Evolutionary conservation across 2,113 vertebrate species (phyloP), one percentile per base, ranked within the genome.

Genomic region (Bolborhynchus lineola): DNA sequence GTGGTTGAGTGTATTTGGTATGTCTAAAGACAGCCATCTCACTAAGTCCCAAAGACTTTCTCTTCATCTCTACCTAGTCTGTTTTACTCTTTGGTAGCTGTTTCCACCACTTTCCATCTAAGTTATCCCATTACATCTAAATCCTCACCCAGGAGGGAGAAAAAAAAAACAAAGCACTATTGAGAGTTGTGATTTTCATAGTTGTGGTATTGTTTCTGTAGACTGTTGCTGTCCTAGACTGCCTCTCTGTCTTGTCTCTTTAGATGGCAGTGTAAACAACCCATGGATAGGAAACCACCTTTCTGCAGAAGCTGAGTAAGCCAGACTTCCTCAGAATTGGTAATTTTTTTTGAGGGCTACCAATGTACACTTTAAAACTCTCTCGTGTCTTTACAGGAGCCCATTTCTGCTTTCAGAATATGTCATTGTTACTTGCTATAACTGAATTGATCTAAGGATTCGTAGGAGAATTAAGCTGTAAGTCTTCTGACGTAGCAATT

Each of bases 381-480:
- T 81, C 21, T 75, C 3, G 4, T 59, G 6, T 67, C n/a, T 59
- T 67, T 75, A 68, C 42, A 82, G 65, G 33, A 92, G 5, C 59
- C 25, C 5, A 8, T 52, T 94, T 86, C 47, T 92, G 29, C 62
- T 82, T 93, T 91, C 33, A 65, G 76, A 78, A 64, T 64, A 10
- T 78, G 47, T 72, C 41, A 31, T 67, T 80, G 64, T 71, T 86
- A 57, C 42, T 81, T 93, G 44, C 46, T 81, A 31, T 88, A 53
- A 77, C 88, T 89, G 62, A 91, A 47, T 41, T 94, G 69, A 86
- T 81, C 65, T 93, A 49, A 53, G 77, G 64, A 78, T 75, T 86
- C 72, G 24, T 84, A 76, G 76, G 28, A 89, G 86, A 94, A 88
- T 94, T 95, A 89, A 92, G 65, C 74, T 82, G 44, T 84, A 87